Percentiles rank a stretch among this genome's conserved stretches.
Conservation (phyloP, 2,797 vertebrate genomes). For the Falco biarmicus region DNA sequence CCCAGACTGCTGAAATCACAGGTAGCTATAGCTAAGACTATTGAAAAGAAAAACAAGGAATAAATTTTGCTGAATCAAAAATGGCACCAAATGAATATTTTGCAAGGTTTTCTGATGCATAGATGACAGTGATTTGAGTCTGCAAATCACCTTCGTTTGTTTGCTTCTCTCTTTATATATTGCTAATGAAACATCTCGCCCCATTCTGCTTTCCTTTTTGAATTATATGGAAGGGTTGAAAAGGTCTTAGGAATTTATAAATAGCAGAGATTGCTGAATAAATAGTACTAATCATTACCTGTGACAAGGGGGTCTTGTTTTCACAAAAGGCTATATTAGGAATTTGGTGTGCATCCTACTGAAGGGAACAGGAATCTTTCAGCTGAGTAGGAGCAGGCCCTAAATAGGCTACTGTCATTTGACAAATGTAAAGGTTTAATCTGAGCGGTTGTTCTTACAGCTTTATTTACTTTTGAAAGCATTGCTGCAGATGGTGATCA, state of each 20-base stretch:
- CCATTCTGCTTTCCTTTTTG: not conserved
- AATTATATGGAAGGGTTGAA: not conserved
- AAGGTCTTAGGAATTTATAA: not conserved
- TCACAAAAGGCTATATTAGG: not conserved
- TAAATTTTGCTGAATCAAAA: not conserved
- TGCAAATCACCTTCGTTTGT: not conserved
- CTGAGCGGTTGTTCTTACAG: not conserved
- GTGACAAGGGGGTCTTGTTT: not conserved
- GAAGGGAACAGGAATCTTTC: not conserved
- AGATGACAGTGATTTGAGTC: not conserved
- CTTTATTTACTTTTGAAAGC: conserved; percentile 19
- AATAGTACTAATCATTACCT: not conserved
- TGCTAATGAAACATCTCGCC: not conserved
- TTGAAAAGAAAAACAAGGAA: not conserved
- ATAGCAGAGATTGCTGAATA: not conserved
- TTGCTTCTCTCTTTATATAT: not conserved
- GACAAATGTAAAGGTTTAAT: conserved; percentile 2
- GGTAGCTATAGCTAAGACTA: not conserved
- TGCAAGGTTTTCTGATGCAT: not conserved
- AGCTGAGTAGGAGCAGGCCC: not conserved
- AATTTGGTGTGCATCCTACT: not conserved
- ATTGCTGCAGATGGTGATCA: not conserved
- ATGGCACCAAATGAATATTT: not conserved
- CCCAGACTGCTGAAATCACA: not conserved
- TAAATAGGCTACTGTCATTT: not conserved